A percentile compares a stretch with the other conserved stretches of the same genome.
phyloP scores from a whole-genome alignment of 2,888 invertebrate genomes.

The Hemistola chrysoprasaria region DNA sequence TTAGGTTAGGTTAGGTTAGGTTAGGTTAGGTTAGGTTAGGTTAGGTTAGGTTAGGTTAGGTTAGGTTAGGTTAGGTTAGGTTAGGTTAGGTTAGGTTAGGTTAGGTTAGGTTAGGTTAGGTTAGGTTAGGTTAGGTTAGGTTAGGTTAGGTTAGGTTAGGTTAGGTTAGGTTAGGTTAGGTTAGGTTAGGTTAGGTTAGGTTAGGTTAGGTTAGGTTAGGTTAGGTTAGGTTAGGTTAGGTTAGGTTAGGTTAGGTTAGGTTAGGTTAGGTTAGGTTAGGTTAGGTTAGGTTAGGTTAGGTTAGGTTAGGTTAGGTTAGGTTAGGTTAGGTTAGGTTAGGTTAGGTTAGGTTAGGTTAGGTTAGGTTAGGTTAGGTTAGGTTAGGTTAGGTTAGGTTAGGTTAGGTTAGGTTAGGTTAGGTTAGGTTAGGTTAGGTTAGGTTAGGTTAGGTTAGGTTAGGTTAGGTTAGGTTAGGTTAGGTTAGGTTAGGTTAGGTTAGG shows the following conservation, averaged over 20 bases:
- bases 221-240: slow-evolving; percentile 21
- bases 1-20: slow-evolving; percentile 3
- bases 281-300: slow-evolving; percentile 8
- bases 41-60: slow-evolving; percentile 11
- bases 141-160: slow-evolving; percentile 16
- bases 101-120: slow-evolving; percentile 12
- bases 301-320: slow-evolving; percentile 4
- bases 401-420: slow-evolving; percentile 14
- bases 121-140: slow-evolving; percentile 16
- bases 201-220: slow-evolving; percentile 21
- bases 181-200: slow-evolving; percentile 17
- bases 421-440: slow-evolving; percentile 12
- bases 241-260: slow-evolving; percentile 18
- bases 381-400: slow-evolving; percentile 12
- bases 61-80: slow-evolving; percentile 18
- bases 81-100: slow-evolving; percentile 14
- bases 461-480: slow-evolving; percentile 11
- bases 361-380: slow-evolving; percentile 15
- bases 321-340: slow-evolving; percentile 14
- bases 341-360: slow-evolving; percentile 17
- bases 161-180: slow-evolving; percentile 15
- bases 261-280: slow-evolving; percentile 19
- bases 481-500: slow-evolving; percentile 22
- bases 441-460: slow-evolving; percentile 15
- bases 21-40: slow-evolving; percentile 12